These are phyloP conservation scores for Danio choprae DNA, from an alignment of 2,797 vertebrate genomes.

Conservation along the genomic window DNA sequence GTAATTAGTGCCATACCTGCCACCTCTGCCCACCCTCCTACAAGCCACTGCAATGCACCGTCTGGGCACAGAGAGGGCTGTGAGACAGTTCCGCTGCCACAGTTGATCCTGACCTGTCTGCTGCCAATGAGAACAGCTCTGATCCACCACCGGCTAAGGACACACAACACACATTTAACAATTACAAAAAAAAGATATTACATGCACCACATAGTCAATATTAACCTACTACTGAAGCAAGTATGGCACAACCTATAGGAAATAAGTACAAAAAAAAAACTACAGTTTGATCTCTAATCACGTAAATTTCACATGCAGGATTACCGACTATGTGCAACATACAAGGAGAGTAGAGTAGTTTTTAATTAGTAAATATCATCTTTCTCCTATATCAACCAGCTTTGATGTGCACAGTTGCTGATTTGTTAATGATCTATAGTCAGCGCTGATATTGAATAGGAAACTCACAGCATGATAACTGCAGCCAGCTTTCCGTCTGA, in stretches of 20 bases:
- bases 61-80: conserved; percentile 85
- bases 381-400: background rate
- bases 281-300: background rate
- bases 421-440: background rate
- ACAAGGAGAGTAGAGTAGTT: no score
- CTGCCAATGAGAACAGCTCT: conserved; percentile 74
- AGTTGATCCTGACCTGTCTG: conserved; percentile 79
- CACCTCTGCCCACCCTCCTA: conserved; percentile 88
- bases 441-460: background rate
- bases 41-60: conserved; percentile 87
- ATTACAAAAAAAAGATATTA: background rate
- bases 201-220: background rate
- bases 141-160: conserved; percentile 83
- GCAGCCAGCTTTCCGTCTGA: conserved; percentile 91
- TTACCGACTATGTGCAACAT: no score
- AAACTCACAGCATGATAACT: conserved; percentile 90
- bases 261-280: background rate
- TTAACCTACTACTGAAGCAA: background rate
- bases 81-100: conserved; percentile 86
- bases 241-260: background rate
- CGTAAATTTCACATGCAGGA: background rate
- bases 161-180: conserved; percentile 14
- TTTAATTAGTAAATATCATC: background rate
- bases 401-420: background rate
- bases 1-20: conserved; percentile 79